These are phyloP conservation scores for Heterotilapia buettikoferi DNA, from an alignment of 2,113 vertebrate species.

Conservation along the genomic window DNA sequence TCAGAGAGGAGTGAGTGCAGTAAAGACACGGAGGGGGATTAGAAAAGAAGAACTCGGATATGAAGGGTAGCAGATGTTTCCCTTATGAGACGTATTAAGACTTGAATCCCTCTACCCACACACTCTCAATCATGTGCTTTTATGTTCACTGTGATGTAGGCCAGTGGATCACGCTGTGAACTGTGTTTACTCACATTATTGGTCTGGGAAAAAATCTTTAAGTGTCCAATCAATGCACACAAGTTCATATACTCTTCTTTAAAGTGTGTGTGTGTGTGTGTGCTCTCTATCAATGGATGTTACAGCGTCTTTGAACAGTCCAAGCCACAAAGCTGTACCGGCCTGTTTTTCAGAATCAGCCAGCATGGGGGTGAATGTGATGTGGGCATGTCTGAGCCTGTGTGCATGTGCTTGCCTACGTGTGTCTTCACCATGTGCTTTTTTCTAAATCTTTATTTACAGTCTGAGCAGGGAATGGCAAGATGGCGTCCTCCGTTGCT, in stretches of 20 bases:
- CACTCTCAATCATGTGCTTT: neutral
- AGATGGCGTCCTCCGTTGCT: neutral
- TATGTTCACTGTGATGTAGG: neutral
- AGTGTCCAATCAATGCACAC: neutral
- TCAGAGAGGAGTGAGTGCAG: neutral
- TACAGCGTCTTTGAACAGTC: neutral
- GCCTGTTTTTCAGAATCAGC: neutral
- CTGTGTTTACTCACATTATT: neutral
- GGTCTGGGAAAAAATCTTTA: neutral
- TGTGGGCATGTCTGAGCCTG: neutral
- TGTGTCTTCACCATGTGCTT: neutral
- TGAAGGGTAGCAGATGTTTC: constrained; percentile 50
- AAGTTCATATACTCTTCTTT: neutral
- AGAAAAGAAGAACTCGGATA: neutral
- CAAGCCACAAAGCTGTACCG: neutral
- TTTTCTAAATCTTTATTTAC: constrained; percentile 18
- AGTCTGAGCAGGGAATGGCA: neutral
- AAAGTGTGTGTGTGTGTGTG: neutral
- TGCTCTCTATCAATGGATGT: neutral
- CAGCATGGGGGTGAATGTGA: neutral
- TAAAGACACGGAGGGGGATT: neutral
- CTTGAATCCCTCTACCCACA: neutral
- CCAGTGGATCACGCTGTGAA: neutral
- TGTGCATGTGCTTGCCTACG: neutral
- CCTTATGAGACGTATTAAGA: constrained; percentile 28